These are phyloP conservation scores for Erannis defoliaria DNA, from an alignment of 2,888 invertebrate genomes.

Conservation along the genomic window DNA sequence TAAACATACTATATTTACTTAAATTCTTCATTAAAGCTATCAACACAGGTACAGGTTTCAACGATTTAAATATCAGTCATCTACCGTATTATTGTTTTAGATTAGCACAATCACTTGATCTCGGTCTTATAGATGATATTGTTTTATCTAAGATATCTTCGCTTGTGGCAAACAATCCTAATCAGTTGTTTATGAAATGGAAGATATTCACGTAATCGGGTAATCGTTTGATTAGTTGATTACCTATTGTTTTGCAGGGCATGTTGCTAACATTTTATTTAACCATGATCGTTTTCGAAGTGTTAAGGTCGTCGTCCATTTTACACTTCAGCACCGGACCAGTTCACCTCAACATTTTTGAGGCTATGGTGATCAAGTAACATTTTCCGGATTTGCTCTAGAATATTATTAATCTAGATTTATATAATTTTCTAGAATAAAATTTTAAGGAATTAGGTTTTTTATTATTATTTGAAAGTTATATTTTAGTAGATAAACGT, in stretches of 20 bases:
- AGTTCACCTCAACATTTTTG: too few species aligned
- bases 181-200: not conserved
- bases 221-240: not conserved
- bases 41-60: too few species aligned
- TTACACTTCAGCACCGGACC: not conserved
- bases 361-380: too few species aligned
- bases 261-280: not conserved
- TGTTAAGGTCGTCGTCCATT: not conserved
- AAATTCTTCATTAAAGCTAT: too few species aligned
- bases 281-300: not conserved
- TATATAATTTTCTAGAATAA: too few species aligned
- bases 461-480: too few species aligned
- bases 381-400: too few species aligned
- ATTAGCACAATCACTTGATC: not conserved
- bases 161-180: not conserved
- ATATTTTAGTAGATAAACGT: too few species aligned
- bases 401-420: too few species aligned
- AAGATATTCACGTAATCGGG: not conserved
- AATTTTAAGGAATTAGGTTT: too few species aligned
- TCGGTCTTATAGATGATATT: not conserved
- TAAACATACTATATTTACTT: too few species aligned
- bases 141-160: not conserved
- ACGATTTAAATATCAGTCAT: too few species aligned
- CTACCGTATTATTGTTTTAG: not conserved
- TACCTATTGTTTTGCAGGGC: not conserved